Conservation (phyloP, 2,797 vertebrate species). For the Leuciscus waleckii region DNA sequence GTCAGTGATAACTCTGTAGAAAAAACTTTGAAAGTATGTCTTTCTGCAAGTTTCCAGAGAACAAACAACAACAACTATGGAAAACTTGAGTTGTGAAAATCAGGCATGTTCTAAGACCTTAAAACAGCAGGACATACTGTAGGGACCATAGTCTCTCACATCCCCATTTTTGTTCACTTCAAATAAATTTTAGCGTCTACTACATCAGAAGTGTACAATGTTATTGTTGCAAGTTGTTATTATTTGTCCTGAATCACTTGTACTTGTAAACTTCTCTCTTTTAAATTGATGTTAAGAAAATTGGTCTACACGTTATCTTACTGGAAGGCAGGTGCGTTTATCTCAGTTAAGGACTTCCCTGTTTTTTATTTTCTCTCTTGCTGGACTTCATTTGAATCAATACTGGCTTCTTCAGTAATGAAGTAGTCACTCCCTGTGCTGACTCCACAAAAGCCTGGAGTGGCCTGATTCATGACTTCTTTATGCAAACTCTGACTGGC, state of each 20-base stretch:
- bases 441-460: conserved; percentile 45
- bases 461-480: conserved; percentile 52
- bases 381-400: conserved; percentile 37
- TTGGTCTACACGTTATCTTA: conserved; percentile 31
- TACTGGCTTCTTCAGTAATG: conserved; percentile 52
- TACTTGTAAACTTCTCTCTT: neutral
- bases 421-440: conserved; percentile 53
- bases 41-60: neutral
- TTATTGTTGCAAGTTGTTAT: neutral
- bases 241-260: conserved; percentile 7
- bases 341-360: conserved; percentile 43
- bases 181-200: neutral
- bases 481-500: conserved; percentile 35
- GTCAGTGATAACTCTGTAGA: neutral
- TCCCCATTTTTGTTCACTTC: neutral
- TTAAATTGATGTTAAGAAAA: conserved; percentile 23
- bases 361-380: conserved; percentile 18
- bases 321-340: conserved; percentile 38
- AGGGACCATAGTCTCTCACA: neutral
- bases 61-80: neutral
- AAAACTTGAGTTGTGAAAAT: neutral
- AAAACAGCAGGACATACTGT: neutral
- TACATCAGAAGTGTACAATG: neutral
- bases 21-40: neutral
- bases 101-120: neutral